phyloP scores from a whole-genome alignment of 2,888 invertebrate species.

The Ophion slaviceki region DNA sequence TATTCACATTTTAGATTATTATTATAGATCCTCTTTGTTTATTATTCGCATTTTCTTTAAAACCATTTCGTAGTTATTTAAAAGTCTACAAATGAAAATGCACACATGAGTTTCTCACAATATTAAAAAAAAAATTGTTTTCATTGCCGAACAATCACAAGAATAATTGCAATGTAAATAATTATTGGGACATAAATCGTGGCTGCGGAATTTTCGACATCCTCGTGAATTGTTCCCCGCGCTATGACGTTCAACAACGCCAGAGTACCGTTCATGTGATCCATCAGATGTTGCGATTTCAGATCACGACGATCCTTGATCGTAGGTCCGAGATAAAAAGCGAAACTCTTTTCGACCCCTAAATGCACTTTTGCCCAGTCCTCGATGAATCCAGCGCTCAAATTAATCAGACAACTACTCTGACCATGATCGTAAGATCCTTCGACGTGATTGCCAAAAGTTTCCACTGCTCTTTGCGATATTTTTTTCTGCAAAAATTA shows the following conservation, averaged over 20 bases:
- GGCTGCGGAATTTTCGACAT: neutral
- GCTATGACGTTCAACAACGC: conserved; percentile 51
- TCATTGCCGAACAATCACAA: neutral
- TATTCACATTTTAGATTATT: too few species aligned
- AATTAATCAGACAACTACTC: conserved; percentile 49
- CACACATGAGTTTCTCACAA: too few species aligned
- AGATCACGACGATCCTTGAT: conserved; percentile 52
- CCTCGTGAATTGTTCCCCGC: conserved; percentile 12
- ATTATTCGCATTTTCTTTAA: too few species aligned
- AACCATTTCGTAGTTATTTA: too few species aligned
- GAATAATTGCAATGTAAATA: neutral
- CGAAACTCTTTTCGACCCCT: conserved; percentile 59
- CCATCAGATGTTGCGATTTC: conserved; percentile 51
- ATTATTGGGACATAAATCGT: neutral
- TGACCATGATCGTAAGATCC: conserved; percentile 49
- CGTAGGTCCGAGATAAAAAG: conserved; percentile 60
- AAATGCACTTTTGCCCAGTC: conserved; percentile 64
- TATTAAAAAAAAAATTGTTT: too few species aligned
- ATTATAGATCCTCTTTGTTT: too few species aligned
- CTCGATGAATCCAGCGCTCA: conserved; percentile 57
- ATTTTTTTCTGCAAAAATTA: conserved; percentile 48
- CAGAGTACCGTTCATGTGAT: conserved; percentile 53
- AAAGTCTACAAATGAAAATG: too few species aligned
- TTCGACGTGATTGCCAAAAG: conserved; percentile 51
- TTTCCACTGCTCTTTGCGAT: conserved; percentile 33